Evolutionary conservation across 1,140 invertebrate genomes (phyloP).

Genomic region (Aporrectodea caliginosa): DNA sequence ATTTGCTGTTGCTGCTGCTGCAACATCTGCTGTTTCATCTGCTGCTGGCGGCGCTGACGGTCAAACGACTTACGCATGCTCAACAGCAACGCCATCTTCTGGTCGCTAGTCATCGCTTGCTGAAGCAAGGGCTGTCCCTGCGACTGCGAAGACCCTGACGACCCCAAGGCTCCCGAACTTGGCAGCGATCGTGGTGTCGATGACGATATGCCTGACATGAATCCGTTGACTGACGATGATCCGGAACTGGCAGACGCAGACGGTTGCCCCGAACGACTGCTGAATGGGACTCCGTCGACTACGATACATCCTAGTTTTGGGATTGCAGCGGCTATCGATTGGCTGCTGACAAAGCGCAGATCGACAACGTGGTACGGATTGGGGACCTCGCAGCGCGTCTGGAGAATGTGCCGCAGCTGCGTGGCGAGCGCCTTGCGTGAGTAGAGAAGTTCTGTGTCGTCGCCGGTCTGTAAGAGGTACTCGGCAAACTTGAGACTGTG

Average conservation of each 20-base stretch:
- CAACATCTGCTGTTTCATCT: constrained; percentile 40
- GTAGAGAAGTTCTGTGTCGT: constrained; percentile 76
- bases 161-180: neutral
- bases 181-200: neutral
- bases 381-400: constrained; percentile 44
- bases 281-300: constrained; percentile 40
- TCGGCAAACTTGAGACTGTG: constrained; percentile 80
- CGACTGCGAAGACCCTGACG: neutral
- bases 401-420: constrained; percentile 35
- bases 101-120: constrained; percentile 18
- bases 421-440: constrained; percentile 65
- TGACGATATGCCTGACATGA: neutral
- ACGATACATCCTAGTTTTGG: constrained; percentile 41
- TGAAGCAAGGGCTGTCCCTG: neutral
- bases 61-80: constrained; percentile 33
- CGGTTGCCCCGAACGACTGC: neutral
- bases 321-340: constrained; percentile 29
- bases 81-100: constrained; percentile 25
- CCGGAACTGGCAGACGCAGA: neutral
- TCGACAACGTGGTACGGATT: constrained; percentile 46
- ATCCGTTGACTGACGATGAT: neutral
- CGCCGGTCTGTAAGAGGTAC: constrained; percentile 71
- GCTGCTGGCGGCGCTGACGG: constrained; percentile 50
- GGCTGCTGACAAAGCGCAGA: constrained; percentile 43
- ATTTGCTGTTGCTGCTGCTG: constrained; percentile 45